Percentiles rank a stretch among this genome's conserved stretches.
These are phyloP conservation scores for Euplagia quadripunctaria DNA, from an alignment of 2,888 invertebrate genomes.

Conservation along the genomic window DNA sequence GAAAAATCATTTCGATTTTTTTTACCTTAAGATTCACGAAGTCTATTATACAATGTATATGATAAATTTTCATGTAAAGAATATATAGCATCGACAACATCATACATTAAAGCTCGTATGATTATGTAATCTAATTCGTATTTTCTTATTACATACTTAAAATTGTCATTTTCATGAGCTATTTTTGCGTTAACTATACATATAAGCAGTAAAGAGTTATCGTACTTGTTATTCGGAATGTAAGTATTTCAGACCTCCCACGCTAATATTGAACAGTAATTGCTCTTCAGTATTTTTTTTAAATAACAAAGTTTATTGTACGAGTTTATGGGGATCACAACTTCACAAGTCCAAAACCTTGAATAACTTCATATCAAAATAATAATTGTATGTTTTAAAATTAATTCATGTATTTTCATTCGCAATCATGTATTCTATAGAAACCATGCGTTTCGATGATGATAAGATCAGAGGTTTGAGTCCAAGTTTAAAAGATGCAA, in stretches of 20 bases:
- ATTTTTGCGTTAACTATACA: neutral
- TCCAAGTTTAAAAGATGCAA: too few relatives aligned
- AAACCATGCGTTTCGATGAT: too few relatives aligned
- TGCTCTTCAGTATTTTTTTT: neutral
- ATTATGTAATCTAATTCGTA: neutral
- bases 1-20: neutral
- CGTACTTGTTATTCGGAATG: neutral
- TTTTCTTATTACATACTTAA: neutral
- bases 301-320: neutral
- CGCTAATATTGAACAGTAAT: neutral
- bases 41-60: neutral
- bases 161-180: neutral
- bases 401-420: too few relatives aligned
- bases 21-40: neutral
- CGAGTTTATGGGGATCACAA: neutral
- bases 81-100: neutral
- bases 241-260: neutral
- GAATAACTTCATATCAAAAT: neutral
- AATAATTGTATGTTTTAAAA: neutral
- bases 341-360: neutral
- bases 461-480: too few relatives aligned
- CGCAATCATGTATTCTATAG: too few relatives aligned
- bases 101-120: neutral
- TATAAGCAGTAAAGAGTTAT: slow-evolving; percentile 2
- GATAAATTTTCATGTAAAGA: neutral